These are phyloP conservation scores for Smithornis capensis DNA, from an alignment of 2,113 vertebrate genomes.

Conservation along the genomic window DNA sequence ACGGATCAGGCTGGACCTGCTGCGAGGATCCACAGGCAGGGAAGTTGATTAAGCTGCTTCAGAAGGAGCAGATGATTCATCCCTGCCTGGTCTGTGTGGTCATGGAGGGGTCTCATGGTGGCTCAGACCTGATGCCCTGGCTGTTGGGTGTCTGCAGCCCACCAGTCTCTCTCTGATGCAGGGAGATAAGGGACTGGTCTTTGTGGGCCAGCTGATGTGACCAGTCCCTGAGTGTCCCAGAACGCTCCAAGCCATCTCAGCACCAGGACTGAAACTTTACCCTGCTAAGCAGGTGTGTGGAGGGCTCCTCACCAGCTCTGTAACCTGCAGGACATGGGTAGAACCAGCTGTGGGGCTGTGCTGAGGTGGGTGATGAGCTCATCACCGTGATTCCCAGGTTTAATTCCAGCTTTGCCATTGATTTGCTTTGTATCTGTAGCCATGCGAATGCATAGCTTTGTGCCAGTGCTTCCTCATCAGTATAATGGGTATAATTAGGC, in stretches of 20 bases:
- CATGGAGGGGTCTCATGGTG: background rate
- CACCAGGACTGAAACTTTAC: accelerated
- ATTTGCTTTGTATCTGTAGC: constrained; percentile 23
- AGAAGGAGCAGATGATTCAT: background rate
- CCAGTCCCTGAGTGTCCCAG: background rate
- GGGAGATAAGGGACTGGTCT: background rate
- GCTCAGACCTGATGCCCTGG: background rate
- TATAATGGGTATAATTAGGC: constrained; percentile 48
- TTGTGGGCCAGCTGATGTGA: background rate
- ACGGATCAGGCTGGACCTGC: background rate
- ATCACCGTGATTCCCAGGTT: background rate
- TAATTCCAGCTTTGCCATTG: constrained; percentile 25
- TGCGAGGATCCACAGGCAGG: background rate
- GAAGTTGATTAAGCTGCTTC: background rate
- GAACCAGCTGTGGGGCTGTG: background rate
- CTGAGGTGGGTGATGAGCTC: background rate
- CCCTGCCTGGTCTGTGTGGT: background rate
- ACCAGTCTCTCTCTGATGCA: background rate
- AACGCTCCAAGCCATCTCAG: background rate
- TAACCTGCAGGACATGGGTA: background rate
- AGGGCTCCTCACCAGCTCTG: background rate
- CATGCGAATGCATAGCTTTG: background rate
- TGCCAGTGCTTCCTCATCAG: constrained; percentile 54
- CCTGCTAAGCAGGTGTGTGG: background rate
- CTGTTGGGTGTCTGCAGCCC: background rate